A percentile compares a stretch with the other conserved stretches of the same genome.
These are phyloP conservation scores for Phyllopteryx taeniolatus DNA, from an alignment of 2,113 vertebrate species.

Conservation along the genomic window DNA sequence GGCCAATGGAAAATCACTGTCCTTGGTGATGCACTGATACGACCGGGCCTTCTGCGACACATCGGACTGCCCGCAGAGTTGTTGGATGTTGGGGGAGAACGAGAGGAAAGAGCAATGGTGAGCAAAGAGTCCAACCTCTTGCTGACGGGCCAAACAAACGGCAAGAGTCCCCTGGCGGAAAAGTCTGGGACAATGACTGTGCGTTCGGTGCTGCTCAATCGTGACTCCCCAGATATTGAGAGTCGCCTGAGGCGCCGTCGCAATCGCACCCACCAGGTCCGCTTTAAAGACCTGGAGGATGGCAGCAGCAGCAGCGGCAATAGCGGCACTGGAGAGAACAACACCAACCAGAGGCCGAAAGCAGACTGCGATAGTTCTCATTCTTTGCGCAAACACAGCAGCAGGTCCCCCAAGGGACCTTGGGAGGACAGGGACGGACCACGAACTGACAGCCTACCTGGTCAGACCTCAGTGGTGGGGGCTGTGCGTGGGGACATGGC, in stretches of 20 bases:
- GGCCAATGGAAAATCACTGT: constrained; percentile 26
- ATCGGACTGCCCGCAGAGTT: constrained; percentile 50
- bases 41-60: constrained; percentile 34
- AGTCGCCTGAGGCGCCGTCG: constrained; percentile 77
- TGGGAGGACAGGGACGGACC: constrained; percentile 52
- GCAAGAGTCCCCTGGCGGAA: constrained; percentile 74
- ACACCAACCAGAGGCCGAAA: constrained; percentile 54
- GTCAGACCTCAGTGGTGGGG: constrained; percentile 69
- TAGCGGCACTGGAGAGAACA: constrained; percentile 57
- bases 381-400: constrained; percentile 61
- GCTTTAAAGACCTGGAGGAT: constrained; percentile 82
- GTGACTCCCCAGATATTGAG: constrained; percentile 79
- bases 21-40: constrained; percentile 41
- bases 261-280: constrained; percentile 82
- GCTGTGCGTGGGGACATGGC: constrained; percentile 74
- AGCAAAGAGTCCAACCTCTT: constrained; percentile 75
- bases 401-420: constrained; percentile 36
- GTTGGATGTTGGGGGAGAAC: constrained; percentile 61
- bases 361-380: constrained; percentile 63
- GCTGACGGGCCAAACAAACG: constrained; percentile 65
- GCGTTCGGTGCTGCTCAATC: constrained; percentile 81
- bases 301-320: constrained; percentile 65
- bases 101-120: constrained; percentile 70
- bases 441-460: constrained; percentile 41
- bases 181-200: constrained; percentile 76